phyloP scores from a whole-genome alignment of 1,140 invertebrate genomes.

The Heliconius congener region DNA sequence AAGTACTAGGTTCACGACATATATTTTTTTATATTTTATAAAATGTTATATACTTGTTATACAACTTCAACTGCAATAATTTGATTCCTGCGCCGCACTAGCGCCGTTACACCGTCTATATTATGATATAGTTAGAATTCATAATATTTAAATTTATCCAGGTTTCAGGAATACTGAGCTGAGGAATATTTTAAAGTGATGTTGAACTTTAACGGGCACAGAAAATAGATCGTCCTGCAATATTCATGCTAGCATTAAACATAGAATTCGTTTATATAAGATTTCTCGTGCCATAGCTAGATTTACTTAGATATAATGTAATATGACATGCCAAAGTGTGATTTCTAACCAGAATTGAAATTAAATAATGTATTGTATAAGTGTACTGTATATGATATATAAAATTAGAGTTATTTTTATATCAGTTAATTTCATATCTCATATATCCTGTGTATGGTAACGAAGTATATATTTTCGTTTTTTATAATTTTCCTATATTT shows the following conservation, averaged over 20 bases:
- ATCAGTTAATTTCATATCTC: too few species aligned
- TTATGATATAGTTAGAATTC: constrained; percentile 29
- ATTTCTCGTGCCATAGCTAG: background rate
- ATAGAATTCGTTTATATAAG: constrained; percentile 15
- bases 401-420: too few species aligned
- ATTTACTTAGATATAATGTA: background rate
- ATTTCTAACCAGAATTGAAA: too few species aligned
- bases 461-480: too few species aligned
- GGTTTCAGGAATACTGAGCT: constrained; percentile 27
- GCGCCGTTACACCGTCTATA: constrained; percentile 17
- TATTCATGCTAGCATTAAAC: constrained; percentile 23
- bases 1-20: too few species aligned
- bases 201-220: constrained; percentile 29
- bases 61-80: background rate
- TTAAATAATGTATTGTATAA: too few species aligned
- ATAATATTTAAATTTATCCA: constrained; percentile 33
- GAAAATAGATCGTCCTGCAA: constrained; percentile 27
- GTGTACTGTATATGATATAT: too few species aligned
- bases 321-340: background rate
- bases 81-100: background rate
- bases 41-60: too few species aligned
- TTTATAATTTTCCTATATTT: too few species aligned
- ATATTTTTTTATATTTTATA: too few species aligned
- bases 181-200: constrained; percentile 32
- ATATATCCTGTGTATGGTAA: too few species aligned